Evolutionary conservation across 2,113 vertebrate species (phyloP).

Genomic region (Pelecanus crispus): DNA sequence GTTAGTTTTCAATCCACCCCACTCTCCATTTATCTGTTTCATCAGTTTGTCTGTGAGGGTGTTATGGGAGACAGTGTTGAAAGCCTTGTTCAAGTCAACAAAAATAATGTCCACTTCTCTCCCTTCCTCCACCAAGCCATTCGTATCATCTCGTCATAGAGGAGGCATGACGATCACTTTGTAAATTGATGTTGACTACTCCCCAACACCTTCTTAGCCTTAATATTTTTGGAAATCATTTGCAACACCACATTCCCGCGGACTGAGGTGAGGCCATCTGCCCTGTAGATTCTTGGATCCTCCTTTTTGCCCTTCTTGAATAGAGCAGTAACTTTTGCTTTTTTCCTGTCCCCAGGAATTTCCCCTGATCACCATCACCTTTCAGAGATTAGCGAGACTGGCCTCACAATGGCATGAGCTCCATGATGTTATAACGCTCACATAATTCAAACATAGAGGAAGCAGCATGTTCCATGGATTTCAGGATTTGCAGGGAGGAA

Average conservation of each 20-base stretch:
- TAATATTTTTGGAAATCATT: neutral
- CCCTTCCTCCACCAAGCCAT: neutral
- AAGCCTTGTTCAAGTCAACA: neutral
- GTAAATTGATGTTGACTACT: neutral
- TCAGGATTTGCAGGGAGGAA: neutral
- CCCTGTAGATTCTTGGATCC: neutral
- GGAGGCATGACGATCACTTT: neutral
- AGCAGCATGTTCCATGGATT: neutral
- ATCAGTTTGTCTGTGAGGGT: neutral
- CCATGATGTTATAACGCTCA: neutral
- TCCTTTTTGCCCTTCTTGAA: neutral
- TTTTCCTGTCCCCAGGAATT: neutral
- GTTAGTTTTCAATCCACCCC: neutral
- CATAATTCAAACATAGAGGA: neutral
- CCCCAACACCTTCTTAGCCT: neutral
- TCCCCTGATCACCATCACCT: neutral
- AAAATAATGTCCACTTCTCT: neutral
- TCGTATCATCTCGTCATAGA: fast-evolving
- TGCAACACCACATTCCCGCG: neutral
- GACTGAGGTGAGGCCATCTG: neutral
- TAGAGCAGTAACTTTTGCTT: neutral
- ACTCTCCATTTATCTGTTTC: neutral
- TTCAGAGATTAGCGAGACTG: neutral
- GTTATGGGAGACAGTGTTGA: neutral
- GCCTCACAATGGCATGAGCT: neutral